Base-by-base conservation (phyloP, 1,140 invertebrate genomes). In the Zaprionus tsacasi region DNA sequence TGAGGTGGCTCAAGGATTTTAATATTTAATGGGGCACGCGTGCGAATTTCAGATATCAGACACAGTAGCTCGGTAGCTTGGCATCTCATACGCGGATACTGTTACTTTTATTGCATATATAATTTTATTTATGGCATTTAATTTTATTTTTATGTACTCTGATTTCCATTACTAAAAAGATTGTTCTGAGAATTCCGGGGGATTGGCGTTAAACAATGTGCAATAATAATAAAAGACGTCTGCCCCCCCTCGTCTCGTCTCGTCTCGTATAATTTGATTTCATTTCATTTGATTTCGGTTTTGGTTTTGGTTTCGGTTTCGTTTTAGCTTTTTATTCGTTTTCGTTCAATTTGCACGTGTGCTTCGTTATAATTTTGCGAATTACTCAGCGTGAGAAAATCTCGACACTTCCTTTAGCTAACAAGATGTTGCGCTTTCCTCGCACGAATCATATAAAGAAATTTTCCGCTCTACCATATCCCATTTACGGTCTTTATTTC, bases 111-210 rank as follows among this genome's bases (percentile, higher is more conserved):
- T 81, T 73, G 48, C 63, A 36, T 68, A 50, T 69, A 64, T 59
- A 54, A 59, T 76, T 73, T 69, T 88, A 89, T 88, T 88, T 88
- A 83, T 87, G 81, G 76, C 81, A 83, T 83, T 88, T 88, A 88
- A 83, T 83, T 87, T 87, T 69, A 88, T 82, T 88, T 88, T 80
- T 80, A 81, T 88, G 70, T 87, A 80, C 77, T 83, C 80, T 70
- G 85, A 89, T 83, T 88, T 88, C 70, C 78, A 89, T 89, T 89
- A 88, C 57, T 56, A 25, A 21, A 25, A 38, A 27, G 25, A 52
- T 54, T 60, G 38, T 30, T 65, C 13, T 2, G 33, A 10, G 43
- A 36, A 54, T 30, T 43, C 36, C 17, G 59, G 55, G 30, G 59
- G 59, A 43, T 58, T 45, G 36, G 59, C 35, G 52, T 58, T 70